Percentiles rank a stretch among this genome's conserved stretches.
phyloP scores from a whole-genome alignment of 2,113 vertebrate species.

The Gambusia holbrooki region DNA sequence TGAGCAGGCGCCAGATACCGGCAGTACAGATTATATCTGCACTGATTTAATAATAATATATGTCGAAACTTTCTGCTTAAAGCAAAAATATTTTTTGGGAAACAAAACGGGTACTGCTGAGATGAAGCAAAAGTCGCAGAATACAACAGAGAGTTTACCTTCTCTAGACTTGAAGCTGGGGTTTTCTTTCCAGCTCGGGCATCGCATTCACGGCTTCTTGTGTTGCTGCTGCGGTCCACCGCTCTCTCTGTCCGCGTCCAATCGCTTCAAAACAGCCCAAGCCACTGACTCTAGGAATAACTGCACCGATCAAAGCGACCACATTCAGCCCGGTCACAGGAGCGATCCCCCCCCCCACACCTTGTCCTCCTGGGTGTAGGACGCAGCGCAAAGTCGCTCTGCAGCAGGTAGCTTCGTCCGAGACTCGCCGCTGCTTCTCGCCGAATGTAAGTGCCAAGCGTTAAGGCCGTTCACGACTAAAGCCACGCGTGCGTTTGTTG shows the following conservation, averaged over 20 bases:
- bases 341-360: conserved; percentile 52
- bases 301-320: conserved; percentile 46
- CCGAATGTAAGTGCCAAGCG: conserved; percentile 8
- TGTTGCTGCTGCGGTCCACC: conserved; percentile 51
- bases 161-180: conserved; percentile 55
- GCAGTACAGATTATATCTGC: conserved; percentile 15
- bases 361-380: conserved; percentile 20
- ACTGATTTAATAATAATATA: conserved; percentile 26
- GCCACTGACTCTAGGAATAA: conserved; percentile 45
- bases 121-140: neutral
- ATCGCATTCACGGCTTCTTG: conserved; percentile 52
- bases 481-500: conserved; percentile 30
- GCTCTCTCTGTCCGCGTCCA: conserved; percentile 35
- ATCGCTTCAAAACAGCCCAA: conserved; percentile 11
- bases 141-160: conserved; percentile 49
- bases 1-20: conserved; percentile 20
- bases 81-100: conserved; percentile 23
- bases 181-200: conserved; percentile 42
- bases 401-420: conserved; percentile 42
- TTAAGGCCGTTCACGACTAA: conserved; percentile 35
- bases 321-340: conserved; percentile 29
- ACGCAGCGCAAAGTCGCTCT: conserved; percentile 19
- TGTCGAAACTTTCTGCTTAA: neutral
- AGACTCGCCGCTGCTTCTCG: conserved; percentile 22
- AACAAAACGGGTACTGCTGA: neutral